These are phyloP conservation scores for Drosophila pachea DNA, from an alignment of 1,140 invertebrate species.

Conservation along the genomic window DNA sequence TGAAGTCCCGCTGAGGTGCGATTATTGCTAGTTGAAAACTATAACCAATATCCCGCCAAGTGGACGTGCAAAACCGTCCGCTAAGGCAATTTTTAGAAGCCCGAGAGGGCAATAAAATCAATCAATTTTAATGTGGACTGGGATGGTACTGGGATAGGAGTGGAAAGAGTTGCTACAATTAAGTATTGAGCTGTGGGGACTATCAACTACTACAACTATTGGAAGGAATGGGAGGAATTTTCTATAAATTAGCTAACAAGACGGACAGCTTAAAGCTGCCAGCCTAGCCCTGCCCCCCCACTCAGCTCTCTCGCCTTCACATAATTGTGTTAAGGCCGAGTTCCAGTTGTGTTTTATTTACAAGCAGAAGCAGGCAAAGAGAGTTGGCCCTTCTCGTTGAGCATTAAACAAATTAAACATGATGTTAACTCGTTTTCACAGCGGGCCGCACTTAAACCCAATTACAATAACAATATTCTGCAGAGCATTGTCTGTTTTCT, in stretches of 20 bases:
- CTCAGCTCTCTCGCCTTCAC: too few species aligned
- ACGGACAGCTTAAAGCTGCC: too few species aligned
- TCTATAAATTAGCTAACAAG: too few species aligned
- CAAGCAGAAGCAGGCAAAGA: too few species aligned
- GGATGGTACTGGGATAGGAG: neutral
- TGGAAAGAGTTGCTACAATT: too few species aligned
- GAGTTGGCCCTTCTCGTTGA: neutral
- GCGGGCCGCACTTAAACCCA: constrained; percentile 42
- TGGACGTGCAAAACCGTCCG: constrained; percentile 94
- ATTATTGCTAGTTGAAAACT: constrained; percentile 79
- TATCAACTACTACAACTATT: too few species aligned
- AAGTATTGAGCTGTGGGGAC: too few species aligned
- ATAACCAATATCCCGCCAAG: constrained; percentile 95
- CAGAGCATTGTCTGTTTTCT: constrained; percentile 19
- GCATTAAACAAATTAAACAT: constrained; percentile 73
- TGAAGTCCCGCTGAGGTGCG: constrained; percentile 82
- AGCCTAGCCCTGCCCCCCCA: too few species aligned
- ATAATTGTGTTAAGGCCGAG: too few species aligned
- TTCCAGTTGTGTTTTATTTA: too few species aligned
- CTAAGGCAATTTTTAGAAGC: constrained; percentile 91
- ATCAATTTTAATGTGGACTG: too few species aligned
- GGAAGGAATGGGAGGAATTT: too few species aligned
- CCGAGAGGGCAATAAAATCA: constrained; percentile 79
- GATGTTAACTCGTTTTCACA: constrained; percentile 55
- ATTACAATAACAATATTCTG: constrained; percentile 41